A percentile compares a stretch with the other conserved stretches of the same genome.
Evolutionary conservation across 2,113 vertebrate genomes (phyloP).

Genomic region (Channa maculata): DNA sequence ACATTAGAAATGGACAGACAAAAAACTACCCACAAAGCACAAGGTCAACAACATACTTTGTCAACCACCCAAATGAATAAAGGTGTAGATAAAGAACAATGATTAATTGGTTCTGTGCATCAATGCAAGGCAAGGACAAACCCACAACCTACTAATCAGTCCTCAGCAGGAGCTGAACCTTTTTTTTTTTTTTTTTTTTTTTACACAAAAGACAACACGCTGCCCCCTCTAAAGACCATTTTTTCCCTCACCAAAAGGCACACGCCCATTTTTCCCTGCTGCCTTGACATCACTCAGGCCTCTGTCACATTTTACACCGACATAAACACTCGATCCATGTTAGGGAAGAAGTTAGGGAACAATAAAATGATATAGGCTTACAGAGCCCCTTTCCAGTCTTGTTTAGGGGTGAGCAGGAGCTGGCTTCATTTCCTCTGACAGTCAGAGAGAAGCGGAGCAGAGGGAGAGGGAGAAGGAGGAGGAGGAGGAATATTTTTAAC

Average conservation of each 20-base stretch:
- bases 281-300: slow-evolving; percentile 26
- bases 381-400: slow-evolving; percentile 36
- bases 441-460: slow-evolving; percentile 53
- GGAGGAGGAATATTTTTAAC: slow-evolving; percentile 77
- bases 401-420: slow-evolving; percentile 56
- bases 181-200: background rate
- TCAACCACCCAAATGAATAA: slow-evolving; percentile 63
- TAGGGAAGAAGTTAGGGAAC: slow-evolving; percentile 48
- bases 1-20: background rate
- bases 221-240: slow-evolving; percentile 26
- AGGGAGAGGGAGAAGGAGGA: slow-evolving; percentile 54
- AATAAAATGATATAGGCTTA: slow-evolving; percentile 57
- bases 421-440: slow-evolving; percentile 72
- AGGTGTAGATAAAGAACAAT: slow-evolving; percentile 75
- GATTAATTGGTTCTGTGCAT: slow-evolving; percentile 71
- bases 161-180: slow-evolving; percentile 23
- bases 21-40: slow-evolving; percentile 27
- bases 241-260: slow-evolving; percentile 16
- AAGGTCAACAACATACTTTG: slow-evolving; percentile 63
- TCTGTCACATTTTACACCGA: slow-evolving; percentile 31
- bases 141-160: slow-evolving; percentile 52
- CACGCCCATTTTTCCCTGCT: background rate
- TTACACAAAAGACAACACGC: slow-evolving; percentile 29
- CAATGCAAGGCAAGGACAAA: slow-evolving; percentile 67
- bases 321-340: slow-evolving; percentile 31